Evolutionary conservation across 2,797 vertebrate genomes (phyloP).

Genomic region (Chaetodon trifasciatus): DNA sequence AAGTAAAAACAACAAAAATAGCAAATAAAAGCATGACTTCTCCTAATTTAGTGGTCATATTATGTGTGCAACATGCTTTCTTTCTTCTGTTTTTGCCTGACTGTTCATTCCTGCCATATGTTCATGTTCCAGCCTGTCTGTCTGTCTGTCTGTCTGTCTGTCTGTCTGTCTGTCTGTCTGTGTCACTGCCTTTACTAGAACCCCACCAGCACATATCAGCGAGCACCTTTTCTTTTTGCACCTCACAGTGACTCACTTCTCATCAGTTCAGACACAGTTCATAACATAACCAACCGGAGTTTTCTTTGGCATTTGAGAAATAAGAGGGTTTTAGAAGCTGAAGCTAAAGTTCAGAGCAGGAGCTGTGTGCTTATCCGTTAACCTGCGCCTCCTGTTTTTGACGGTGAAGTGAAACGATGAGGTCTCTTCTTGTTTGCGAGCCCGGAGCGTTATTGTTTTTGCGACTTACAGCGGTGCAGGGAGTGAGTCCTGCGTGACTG

Average conservation of each 20-base stretch:
- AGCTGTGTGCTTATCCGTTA: background rate
- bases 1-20: background rate
- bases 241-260: background rate
- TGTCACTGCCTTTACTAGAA: slow-evolving; percentile 34
- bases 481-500: slow-evolving; percentile 54
- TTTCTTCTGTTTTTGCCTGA: slow-evolving; percentile 27
- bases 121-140: slow-evolving; percentile 39
- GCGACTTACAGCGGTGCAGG: slow-evolving; percentile 19
- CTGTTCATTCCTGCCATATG: slow-evolving; percentile 22
- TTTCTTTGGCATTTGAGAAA: slow-evolving; percentile 19
- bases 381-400: slow-evolving; percentile 30
- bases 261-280: slow-evolving; percentile 32
- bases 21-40: background rate
- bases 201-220: slow-evolving; percentile 22
- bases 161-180: slow-evolving; percentile 26
- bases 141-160: slow-evolving; percentile 22
- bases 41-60: slow-evolving; percentile 3
- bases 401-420: slow-evolving; percentile 28
- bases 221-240: background rate
- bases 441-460: slow-evolving; percentile 44
- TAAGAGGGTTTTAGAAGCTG: background rate
- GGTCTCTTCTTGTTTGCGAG: slow-evolving; percentile 28
- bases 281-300: slow-evolving; percentile 26
- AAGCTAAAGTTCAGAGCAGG: slow-evolving; percentile 3
- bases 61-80: slow-evolving; percentile 5